Evolutionary conservation across 2,797 vertebrate genomes (phyloP).

Genomic region (Acipenser ruthenus): DNA sequence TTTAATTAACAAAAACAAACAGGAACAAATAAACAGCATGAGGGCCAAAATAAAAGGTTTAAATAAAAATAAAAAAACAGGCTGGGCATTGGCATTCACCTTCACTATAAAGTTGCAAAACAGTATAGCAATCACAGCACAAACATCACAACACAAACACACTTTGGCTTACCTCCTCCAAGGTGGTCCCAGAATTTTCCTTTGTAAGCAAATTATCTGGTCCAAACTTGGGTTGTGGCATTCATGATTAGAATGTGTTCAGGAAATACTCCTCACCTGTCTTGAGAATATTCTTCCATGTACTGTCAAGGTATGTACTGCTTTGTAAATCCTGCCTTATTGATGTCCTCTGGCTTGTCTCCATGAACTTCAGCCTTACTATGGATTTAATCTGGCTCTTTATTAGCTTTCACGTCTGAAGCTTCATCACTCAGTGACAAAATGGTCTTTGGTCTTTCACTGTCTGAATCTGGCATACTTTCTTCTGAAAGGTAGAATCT

Average conservation of each 20-base stretch:
- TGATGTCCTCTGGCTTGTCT: slow-evolving; percentile 6
- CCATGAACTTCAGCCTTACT: neutral
- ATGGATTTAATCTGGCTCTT: neutral
- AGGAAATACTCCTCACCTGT: neutral
- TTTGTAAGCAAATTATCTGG: neutral
- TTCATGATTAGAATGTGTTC: neutral
- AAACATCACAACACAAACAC: no score
- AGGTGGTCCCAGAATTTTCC: neutral
- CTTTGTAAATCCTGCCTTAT: neutral
- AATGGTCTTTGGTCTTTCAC: neutral
- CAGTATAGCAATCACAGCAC: no score
- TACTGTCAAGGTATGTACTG: neutral
- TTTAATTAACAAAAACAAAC: no score
- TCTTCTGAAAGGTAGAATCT: slow-evolving; percentile 24
- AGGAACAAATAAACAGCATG: no score
- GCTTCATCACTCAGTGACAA: neutral
- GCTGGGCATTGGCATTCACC: no score
- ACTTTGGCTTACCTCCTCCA: no score
- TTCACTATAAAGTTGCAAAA: no score
- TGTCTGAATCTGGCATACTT: slow-evolving; percentile 8
- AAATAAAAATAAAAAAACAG: no score
- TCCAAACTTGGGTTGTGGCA: neutral
- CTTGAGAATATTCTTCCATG: neutral
- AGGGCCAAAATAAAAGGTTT: no score
- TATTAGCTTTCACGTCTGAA: neutral